Evolutionary conservation across 2,888 invertebrate species (phyloP), one percentile per base, ranked within the genome.

Genomic region (Oxyteleia sp.): DNA sequence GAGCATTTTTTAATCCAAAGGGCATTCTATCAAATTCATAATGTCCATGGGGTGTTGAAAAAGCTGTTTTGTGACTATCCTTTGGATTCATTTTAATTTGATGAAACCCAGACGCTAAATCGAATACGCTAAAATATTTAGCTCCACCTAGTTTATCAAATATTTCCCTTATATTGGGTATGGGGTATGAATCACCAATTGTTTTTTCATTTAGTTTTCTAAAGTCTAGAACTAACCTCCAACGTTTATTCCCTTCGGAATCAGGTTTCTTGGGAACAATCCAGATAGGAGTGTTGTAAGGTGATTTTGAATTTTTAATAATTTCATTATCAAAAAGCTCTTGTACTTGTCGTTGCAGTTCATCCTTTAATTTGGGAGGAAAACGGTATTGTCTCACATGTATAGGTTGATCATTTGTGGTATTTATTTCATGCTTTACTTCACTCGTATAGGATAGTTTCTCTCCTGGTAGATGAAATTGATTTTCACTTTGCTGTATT

Each of bases 221-320:
- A 20, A 59, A 59, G 11, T 59, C 59, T 16, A 59, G 15, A 11
- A 59, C 59, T 59, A n/a, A n/a, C n/a, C n/a, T n/a, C n/a, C n/a
- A n/a, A n/a, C n/a, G n/a, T n/a, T n/a, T n/a, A n/a, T n/a, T n/a
- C n/a, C n/a, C n/a, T n/a, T n/a, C n/a, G n/a, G n/a, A n/a, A n/a
- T n/a, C n/a, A n/a, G n/a, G n/a, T n/a, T n/a, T n/a, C n/a, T n/a
- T n/a, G n/a, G n/a, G n/a, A n/a, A n/a, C n/a, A n/a, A n/a, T n/a
- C n/a, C n/a, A n/a, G n/a, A n/a, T n/a, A n/a, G n/a, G n/a, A n/a
- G n/a, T n/a, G n/a, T n/a, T n/a, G n/a, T n/a, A 59, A 18, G 59
- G 59, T 5, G 45, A 45, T 3, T 43, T 47, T 1, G 63, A 64
- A n/a, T 47, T 18, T 49, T 16, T 32, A 7, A 35, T 64, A 18